These are phyloP conservation scores for Tetropium fuscum DNA, from an alignment of 2,888 invertebrate species.

Conservation along the genomic window DNA sequence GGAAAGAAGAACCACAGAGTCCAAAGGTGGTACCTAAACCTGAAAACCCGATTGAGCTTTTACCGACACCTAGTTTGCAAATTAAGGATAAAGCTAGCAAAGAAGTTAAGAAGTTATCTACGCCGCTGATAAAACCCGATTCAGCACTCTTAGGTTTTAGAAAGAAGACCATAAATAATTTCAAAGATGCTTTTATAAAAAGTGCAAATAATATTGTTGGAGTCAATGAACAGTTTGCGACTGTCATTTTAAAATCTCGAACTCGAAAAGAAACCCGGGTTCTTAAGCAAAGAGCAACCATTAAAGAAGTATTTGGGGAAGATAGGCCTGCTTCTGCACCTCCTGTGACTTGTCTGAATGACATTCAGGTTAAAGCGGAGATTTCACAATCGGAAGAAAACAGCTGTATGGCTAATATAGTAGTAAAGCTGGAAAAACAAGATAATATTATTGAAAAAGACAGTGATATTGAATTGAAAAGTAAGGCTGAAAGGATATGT, in stretches of 20 bases:
- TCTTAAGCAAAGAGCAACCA: conserved; percentile 80
- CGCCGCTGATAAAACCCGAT: conserved; percentile 67
- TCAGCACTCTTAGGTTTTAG: conserved; percentile 75
- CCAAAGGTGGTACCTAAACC: conserved; percentile 72
- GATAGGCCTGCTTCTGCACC: conserved; percentile 88
- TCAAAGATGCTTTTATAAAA: conserved; percentile 75
- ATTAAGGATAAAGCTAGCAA: conserved; percentile 67
- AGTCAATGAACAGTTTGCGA: conserved; percentile 74
- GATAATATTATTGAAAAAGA: conserved; percentile 57
- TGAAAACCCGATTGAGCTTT: conserved; percentile 69
- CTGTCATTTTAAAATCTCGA: conserved; percentile 78
- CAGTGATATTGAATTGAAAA: conserved; percentile 17
- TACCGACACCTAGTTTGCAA: conserved; percentile 75
- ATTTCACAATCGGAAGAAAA: conserved; percentile 23
- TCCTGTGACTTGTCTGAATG: conserved; percentile 73
- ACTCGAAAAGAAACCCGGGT: conserved; percentile 82
- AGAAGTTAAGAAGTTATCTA: conserved; percentile 49
- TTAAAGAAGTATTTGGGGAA: conserved; percentile 84
- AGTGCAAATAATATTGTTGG: conserved; percentile 71
- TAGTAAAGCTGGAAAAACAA: conserved; percentile 37
- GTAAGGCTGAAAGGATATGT: conserved; percentile 28
- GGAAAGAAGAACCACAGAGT: conserved; percentile 70
- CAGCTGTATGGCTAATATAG: conserved; percentile 36
- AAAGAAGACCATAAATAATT: conserved; percentile 76
- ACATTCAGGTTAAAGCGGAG: conserved; percentile 49